Conservation (phyloP, 2,888 invertebrate genomes). For the Andrena flavipes region DNA sequence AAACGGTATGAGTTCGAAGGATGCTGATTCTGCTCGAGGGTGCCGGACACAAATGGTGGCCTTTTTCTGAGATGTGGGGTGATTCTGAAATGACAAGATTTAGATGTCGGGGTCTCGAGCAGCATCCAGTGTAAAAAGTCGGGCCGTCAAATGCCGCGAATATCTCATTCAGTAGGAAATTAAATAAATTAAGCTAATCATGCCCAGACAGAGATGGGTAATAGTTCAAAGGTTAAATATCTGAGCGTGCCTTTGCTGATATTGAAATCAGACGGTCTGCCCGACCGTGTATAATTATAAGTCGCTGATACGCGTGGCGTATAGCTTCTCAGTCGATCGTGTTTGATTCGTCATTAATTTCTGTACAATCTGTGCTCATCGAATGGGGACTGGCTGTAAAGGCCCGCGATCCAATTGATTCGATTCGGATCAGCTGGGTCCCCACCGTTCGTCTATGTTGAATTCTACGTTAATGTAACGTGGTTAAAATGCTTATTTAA, state of each 20-base stretch:
- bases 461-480: slow-evolving; percentile 1
- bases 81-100: not conserved
- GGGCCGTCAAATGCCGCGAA: not conserved
- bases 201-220: slow-evolving; percentile 1
- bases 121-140: not conserved
- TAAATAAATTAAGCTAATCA: slow-evolving; percentile 7
- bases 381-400: not conserved
- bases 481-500: not conserved
- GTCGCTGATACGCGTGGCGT: slow-evolving; percentile 10
- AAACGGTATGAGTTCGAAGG: not conserved
- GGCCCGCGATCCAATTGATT: not conserved
- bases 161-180: not conserved
- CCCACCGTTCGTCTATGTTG: not conserved
- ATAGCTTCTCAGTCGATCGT: not conserved
- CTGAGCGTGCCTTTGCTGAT: slow-evolving; percentile 8
- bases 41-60: not conserved
- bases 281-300: slow-evolving; percentile 3
- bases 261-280: slow-evolving; percentile 4
- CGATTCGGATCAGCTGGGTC: not conserved
- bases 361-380: not conserved
- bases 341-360: slow-evolving; percentile 7
- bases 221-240: not conserved
- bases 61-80: not conserved
- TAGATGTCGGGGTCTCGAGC: not conserved
- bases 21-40: not conserved